phyloP scores from a whole-genome alignment of 2,888 invertebrate species.

The Chrysolina haemoptera region DNA sequence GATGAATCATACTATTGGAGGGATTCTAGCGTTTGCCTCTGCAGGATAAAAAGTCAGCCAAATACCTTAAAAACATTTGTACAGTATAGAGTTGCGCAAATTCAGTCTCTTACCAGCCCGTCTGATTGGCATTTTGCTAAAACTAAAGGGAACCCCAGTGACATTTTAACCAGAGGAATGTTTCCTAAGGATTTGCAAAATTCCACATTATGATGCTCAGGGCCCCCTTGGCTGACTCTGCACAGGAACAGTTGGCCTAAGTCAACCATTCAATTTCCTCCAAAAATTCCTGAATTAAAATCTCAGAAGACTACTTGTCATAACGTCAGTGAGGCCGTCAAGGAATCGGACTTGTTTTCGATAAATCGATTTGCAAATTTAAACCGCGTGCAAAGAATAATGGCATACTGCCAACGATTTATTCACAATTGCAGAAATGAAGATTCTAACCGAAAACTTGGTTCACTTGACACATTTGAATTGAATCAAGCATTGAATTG shows the following conservation, averaged over 20 bases:
- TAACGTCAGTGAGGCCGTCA: too few species aligned
- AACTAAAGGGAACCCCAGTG: not conserved
- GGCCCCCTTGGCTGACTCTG: not conserved
- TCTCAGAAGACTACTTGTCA: too few species aligned
- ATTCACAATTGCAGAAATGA: not conserved
- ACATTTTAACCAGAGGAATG: not conserved
- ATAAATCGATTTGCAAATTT: not conserved
- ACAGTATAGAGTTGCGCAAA: not conserved
- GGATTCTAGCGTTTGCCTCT: conserved; percentile 1
- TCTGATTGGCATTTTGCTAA: not conserved
- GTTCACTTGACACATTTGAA: too few species aligned
- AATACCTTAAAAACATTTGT: not conserved
- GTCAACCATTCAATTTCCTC: not conserved
- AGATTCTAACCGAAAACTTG: too few species aligned
- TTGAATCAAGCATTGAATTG: too few species aligned
- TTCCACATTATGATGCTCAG: not conserved
- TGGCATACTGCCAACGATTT: not conserved
- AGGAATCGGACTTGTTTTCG: not conserved
- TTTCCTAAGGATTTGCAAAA: not conserved
- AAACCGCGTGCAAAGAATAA: not conserved
- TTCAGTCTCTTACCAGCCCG: not conserved
- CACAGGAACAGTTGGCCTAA: not conserved
- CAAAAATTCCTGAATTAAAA: too few species aligned
- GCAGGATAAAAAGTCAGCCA: not conserved
- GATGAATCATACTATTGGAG: conserved; percentile 16